A percentile compares a stretch with the other conserved stretches of the same genome.
Conservation (phyloP, 2,888 invertebrate genomes). For the Pollenia griseotomentosa region DNA sequence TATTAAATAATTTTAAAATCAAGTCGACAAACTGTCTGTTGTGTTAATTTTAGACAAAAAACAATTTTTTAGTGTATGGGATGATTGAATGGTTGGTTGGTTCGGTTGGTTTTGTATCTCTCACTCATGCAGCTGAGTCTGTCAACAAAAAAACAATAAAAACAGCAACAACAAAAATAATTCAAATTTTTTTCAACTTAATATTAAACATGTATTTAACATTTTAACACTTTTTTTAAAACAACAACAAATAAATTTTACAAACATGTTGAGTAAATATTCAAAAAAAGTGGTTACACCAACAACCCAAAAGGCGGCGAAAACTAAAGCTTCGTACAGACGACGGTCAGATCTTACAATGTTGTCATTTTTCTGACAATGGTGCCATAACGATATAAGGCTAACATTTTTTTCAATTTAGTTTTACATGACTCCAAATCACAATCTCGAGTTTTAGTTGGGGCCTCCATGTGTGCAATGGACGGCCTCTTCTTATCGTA, state of each 20-base stretch:
- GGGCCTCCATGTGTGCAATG: too few relatives aligned
- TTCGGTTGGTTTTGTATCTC: constrained; percentile 26
- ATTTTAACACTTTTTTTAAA: constrained; percentile 50
- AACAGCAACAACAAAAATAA: neutral
- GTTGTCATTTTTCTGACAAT: too few relatives aligned
- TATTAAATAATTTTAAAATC: constrained; percentile 47
- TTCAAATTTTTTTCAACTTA: neutral
- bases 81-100: constrained; percentile 22
- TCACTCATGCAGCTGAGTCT: constrained; percentile 47
- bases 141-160: neutral
- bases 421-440: too few relatives aligned
- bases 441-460: too few relatives aligned
- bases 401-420: too few relatives aligned
- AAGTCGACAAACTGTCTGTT: constrained; percentile 72
- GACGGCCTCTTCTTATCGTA: too few relatives aligned
- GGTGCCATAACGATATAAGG: too few relatives aligned
- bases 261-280: constrained; percentile 23
- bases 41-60: constrained; percentile 46
- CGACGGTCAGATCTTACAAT: too few relatives aligned
- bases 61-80: constrained; percentile 25
- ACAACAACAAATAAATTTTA: constrained; percentile 9
- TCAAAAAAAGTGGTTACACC: constrained; percentile 2
- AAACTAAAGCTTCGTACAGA: too few relatives aligned
- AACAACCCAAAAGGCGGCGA: neutral
- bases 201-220: constrained; percentile 46